Evolutionary conservation across 2,888 invertebrate genomes (phyloP).

Genomic region (Rhyacophila evoluta): DNA sequence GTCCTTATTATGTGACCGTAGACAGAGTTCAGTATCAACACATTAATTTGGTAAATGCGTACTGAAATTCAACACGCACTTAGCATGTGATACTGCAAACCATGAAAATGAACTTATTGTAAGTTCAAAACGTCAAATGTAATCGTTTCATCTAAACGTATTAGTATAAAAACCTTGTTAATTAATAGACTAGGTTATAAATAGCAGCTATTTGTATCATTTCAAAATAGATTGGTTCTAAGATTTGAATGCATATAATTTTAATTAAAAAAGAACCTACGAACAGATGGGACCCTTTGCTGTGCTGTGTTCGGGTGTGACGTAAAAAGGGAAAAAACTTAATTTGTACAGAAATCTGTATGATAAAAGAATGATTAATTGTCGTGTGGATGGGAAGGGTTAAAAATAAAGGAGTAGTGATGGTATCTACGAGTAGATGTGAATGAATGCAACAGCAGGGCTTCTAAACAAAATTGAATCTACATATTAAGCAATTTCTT

Average conservation of each 20-base stretch:
- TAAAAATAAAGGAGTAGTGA: neutral
- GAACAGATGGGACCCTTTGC: neutral
- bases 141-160: neutral
- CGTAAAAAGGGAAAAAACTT: neutral
- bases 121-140: neutral
- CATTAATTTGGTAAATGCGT: no score
- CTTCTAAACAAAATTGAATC: neutral
- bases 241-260: neutral
- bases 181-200: neutral
- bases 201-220: conserved; percentile 19
- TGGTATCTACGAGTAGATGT: neutral
- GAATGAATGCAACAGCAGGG: neutral
- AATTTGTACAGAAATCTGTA: conserved; percentile 7
- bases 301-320: neutral
- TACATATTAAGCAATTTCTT: no score
- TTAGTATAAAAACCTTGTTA: neutral
- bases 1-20: no score
- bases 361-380: conserved; percentile 9
- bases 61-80: no score
- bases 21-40: no score
- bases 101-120: neutral
- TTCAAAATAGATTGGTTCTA: neutral
- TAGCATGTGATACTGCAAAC: neutral
- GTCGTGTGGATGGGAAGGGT: neutral
- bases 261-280: neutral